A percentile compares a stretch with the other conserved stretches of the same genome.
Conservation (phyloP, 1,140 invertebrate species). For the Orchestia grillus region DNA sequence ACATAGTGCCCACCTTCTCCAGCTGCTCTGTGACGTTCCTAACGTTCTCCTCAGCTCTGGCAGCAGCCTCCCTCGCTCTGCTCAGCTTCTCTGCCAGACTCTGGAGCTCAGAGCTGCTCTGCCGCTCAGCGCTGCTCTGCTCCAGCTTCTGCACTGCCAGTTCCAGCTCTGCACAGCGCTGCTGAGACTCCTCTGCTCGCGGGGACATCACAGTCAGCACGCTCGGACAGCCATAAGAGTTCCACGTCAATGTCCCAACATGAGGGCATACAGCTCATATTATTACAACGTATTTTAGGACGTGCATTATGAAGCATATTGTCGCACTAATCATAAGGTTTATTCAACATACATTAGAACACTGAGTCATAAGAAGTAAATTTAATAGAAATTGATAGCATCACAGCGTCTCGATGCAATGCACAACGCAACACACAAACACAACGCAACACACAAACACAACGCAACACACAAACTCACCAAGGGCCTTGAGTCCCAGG, state of each 20-base stretch:
- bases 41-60: slow-evolving; percentile 59
- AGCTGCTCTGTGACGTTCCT: slow-evolving; percentile 59
- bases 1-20: slow-evolving; percentile 44
- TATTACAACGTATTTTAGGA: no score
- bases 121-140: slow-evolving; percentile 57
- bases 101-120: slow-evolving; percentile 38
- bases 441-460: neutral
- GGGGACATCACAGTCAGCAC: no score
- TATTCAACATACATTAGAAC: no score
- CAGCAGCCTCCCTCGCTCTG: slow-evolving; percentile 45
- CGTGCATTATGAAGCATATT: no score
- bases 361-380: no score
- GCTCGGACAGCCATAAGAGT: no score
- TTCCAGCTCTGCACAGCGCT: slow-evolving; percentile 61
- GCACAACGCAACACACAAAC: neutral
- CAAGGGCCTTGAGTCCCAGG: neutral
- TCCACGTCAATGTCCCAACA: no score
- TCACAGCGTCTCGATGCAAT: no score
- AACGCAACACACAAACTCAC: neutral
- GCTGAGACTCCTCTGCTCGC: neutral
- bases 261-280: no score
- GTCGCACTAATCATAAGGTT: no score
- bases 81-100: slow-evolving; percentile 54
- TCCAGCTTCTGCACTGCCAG: slow-evolving; percentile 55
- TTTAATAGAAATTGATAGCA: no score